Conservation (phyloP, 2,113 vertebrate genomes). For the Microcebus griseorufus region DNA sequence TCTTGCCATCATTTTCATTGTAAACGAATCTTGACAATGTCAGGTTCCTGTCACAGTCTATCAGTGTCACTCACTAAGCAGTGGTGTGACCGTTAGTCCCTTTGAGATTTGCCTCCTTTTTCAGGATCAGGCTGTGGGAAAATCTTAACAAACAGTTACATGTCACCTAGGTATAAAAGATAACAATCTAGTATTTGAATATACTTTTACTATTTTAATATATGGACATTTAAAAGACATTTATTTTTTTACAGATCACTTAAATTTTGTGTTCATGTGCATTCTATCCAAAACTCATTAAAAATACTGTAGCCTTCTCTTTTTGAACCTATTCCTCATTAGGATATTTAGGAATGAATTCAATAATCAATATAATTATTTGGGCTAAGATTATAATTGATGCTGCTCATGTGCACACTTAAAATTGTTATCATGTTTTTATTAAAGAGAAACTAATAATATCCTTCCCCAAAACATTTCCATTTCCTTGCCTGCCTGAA, state of each 20-base stretch:
- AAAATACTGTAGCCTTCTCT: neutral
- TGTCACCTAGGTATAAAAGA: conserved; percentile 57
- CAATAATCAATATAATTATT: neutral
- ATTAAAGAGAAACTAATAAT: neutral
- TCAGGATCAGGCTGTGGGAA: conserved; percentile 76
- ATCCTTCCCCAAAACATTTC: neutral
- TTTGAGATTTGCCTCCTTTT: conserved; percentile 76
- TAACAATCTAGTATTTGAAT: conserved; percentile 21
- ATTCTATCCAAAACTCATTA: neutral
- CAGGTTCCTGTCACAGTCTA: conserved; percentile 70
- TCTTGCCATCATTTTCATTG: conserved; percentile 73
- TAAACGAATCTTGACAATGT: conserved; percentile 79
- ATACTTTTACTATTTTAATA: conserved; percentile 26
- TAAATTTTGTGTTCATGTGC: neutral
- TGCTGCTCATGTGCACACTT: neutral
- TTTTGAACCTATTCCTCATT: neutral
- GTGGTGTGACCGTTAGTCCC: conserved; percentile 56
- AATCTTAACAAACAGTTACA: conserved; percentile 60
- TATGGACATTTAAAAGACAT: neutral
- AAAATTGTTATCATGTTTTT: neutral
- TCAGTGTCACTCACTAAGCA: conserved; percentile 79
- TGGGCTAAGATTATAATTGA: neutral
- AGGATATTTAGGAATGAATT: neutral
- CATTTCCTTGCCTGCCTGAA: neutral
- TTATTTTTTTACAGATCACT: neutral